phyloP scores from a whole-genome alignment of 2,888 invertebrate genomes.

The Nomada ruficornis region DNA sequence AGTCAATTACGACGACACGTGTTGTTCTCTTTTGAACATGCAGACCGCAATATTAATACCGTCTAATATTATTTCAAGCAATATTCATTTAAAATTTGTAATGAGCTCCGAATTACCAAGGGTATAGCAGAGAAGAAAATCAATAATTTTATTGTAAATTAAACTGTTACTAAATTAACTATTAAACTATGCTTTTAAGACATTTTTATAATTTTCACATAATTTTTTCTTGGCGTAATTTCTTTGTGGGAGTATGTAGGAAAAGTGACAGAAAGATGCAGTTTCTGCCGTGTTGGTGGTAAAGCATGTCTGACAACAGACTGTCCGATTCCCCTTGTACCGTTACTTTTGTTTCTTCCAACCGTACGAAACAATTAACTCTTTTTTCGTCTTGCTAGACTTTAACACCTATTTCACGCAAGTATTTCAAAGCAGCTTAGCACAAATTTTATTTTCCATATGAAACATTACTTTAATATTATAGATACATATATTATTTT shows the following conservation, averaged over 20 bases:
- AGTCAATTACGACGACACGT: not conserved
- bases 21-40: not conserved
- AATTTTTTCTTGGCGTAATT: not conserved
- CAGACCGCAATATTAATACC: not conserved
- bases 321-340: not conserved
- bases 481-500: too few species aligned
- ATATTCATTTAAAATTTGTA: too few species aligned
- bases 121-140: too few species aligned
- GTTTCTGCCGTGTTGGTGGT: not conserved
- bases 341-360: not conserved
- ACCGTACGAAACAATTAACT: constrained; percentile 2
- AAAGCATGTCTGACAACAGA: not conserved
- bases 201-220: not conserved
- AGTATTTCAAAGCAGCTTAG: too few species aligned
- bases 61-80: too few species aligned
- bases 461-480: too few species aligned
- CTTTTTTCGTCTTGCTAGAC: not conserved
- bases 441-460: too few species aligned
- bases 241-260: not conserved
- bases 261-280: not conserved
- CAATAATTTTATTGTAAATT: too few species aligned
- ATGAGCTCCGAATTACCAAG: too few species aligned
- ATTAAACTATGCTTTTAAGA: not conserved
- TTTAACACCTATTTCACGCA: not conserved
- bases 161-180: not conserved